Conservation (phyloP, 1,140 invertebrate genomes). For the Trachymyrmex cornetzi region DNA sequence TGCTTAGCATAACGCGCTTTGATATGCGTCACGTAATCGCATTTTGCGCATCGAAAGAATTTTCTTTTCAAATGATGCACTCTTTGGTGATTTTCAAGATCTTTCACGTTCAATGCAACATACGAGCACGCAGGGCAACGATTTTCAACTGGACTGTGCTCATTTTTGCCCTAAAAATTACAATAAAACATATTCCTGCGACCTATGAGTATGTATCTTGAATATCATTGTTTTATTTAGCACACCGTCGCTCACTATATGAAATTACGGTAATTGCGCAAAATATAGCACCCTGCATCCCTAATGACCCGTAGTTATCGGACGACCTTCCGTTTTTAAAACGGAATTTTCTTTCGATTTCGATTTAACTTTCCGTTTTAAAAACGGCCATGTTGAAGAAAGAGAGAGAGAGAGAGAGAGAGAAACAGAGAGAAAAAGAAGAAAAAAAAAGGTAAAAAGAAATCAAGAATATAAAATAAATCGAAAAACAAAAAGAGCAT, state of each 20-base stretch:
- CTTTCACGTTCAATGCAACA: conserved; percentile 73
- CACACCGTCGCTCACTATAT: not conserved
- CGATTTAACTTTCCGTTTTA: conserved; percentile 8
- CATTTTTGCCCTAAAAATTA: conserved; percentile 62
- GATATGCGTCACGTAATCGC: conserved; percentile 96
- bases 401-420: not conserved
- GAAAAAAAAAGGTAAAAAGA: not conserved
- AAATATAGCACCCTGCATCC: not conserved
- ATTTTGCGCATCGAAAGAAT: conserved; percentile 95
- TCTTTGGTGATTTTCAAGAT: conserved; percentile 82
- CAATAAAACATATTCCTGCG: conserved; percentile 62
- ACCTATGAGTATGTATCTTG: conserved; percentile 26
- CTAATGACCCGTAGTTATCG: not conserved
- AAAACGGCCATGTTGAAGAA: not conserved
- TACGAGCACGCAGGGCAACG: conserved; percentile 72
- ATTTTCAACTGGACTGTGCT: conserved; percentile 59
- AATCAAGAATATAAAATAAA: not conserved
- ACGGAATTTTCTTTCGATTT: not conserved
- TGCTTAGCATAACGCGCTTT: conserved; percentile 96
- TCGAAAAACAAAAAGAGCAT: conserved; percentile 3
- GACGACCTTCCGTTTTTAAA: conserved; percentile 19
- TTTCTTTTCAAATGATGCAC: conserved; percentile 87
- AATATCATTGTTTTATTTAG: conserved; percentile 27
- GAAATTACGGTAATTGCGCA: not conserved
- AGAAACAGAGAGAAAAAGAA: not conserved